Evolutionary conservation across 1,140 invertebrate species (phyloP).

Genomic region (Tyrophagus putrescentiae): DNA sequence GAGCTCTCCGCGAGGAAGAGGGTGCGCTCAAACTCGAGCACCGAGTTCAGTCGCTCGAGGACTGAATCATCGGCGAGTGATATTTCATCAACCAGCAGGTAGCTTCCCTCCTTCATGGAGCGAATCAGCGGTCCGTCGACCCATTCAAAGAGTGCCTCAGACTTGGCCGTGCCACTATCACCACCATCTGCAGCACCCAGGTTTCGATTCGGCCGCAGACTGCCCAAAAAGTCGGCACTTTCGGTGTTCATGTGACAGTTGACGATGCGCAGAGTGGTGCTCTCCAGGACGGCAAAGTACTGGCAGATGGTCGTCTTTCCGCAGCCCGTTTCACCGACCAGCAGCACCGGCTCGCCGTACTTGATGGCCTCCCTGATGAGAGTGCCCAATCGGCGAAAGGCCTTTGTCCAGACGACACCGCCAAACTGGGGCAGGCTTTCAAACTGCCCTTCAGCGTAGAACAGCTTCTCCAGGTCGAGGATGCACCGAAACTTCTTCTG

Average conservation of each 20-base stretch:
- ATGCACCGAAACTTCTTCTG: slow-evolving; percentile 67
- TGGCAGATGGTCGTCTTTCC: slow-evolving; percentile 97
- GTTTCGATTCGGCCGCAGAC: slow-evolving; percentile 71
- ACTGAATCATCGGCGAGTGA: slow-evolving; percentile 98
- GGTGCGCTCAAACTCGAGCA: slow-evolving; percentile 82
- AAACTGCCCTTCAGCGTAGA: slow-evolving; percentile 36
- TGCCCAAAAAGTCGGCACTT: slow-evolving; percentile 90
- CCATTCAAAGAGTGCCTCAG: slow-evolving; percentile 78
- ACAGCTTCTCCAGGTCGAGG: slow-evolving; percentile 56
- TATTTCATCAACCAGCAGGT: slow-evolving; percentile 96
- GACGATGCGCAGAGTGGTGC: slow-evolving; percentile 53
- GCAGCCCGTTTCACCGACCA: slow-evolving; percentile 95
- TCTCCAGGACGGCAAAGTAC: slow-evolving; percentile 52
- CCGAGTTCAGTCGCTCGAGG: slow-evolving; percentile 86
- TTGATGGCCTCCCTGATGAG: slow-evolving; percentile 68
- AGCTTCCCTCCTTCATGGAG: slow-evolving; percentile 68
- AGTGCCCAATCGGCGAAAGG: slow-evolving; percentile 78
- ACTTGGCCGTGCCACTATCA: neutral
- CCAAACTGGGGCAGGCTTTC: slow-evolving; percentile 40
- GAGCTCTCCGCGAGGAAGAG: slow-evolving; percentile 75
- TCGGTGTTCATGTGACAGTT: slow-evolving; percentile 99
- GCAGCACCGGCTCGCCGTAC: slow-evolving; percentile 81
- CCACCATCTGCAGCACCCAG: too few species aligned
- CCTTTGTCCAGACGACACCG: slow-evolving; percentile 84
- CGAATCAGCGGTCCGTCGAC: slow-evolving; percentile 83